phyloP scores from a whole-genome alignment of 1,140 invertebrate genomes.

The Cyclina sinensis region DNA sequence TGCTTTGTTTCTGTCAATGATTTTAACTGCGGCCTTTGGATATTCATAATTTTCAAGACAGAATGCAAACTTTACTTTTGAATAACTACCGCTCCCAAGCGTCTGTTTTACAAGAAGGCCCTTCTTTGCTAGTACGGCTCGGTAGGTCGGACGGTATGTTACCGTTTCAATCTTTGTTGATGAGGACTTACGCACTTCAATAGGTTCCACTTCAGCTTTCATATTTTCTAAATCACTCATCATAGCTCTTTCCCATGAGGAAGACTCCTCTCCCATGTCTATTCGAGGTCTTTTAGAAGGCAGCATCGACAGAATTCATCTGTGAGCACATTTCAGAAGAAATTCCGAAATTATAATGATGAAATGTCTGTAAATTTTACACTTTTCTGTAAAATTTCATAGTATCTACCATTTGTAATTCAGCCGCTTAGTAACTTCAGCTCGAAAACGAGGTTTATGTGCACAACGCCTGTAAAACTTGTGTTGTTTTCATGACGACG shows the following conservation, averaged over 20 bases:
- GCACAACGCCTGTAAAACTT: constrained; percentile 4
- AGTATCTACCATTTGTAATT: constrained; percentile 36
- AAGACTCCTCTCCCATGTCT: constrained; percentile 72
- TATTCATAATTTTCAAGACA: constrained; percentile 72
- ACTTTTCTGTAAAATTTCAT: background rate
- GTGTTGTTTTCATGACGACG: constrained; percentile 46
- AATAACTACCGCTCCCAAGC: constrained; percentile 84
- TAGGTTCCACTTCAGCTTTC: constrained; percentile 81
- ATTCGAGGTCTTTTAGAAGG: constrained; percentile 77
- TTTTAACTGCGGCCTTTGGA: constrained; percentile 93
- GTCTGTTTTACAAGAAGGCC: constrained; percentile 81
- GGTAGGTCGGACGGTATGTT: constrained; percentile 82
- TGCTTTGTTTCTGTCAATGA: constrained; percentile 92
- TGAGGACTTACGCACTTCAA: constrained; percentile 73
- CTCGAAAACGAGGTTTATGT: constrained; percentile 46
- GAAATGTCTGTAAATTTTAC: background rate
- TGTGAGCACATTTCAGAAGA: background rate
- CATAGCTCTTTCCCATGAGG: constrained; percentile 61
- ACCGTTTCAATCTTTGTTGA: constrained; percentile 76
- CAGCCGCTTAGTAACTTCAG: constrained; percentile 3
- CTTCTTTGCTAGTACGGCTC: constrained; percentile 81
- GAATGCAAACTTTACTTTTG: constrained; percentile 85
- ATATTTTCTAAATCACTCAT: constrained; percentile 80
- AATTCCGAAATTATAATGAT: background rate
- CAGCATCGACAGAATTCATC: constrained; percentile 73